Conservation (phyloP, 1,140 invertebrate genomes). For the Euwallacea fornicatus region DNA sequence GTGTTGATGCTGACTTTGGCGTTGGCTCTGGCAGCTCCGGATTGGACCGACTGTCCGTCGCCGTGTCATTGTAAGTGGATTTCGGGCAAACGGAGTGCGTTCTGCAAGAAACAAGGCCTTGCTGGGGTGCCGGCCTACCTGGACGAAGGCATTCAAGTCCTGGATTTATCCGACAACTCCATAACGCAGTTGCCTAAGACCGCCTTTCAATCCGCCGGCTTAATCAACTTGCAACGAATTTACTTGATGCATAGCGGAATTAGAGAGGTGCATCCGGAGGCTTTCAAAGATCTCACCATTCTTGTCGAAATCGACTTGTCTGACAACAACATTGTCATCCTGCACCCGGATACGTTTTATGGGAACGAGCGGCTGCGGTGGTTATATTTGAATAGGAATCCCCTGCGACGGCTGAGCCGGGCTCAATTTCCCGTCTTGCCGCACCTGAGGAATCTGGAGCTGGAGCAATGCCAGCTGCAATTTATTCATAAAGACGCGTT, state of each 20-base stretch:
- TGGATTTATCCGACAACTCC: conserved; percentile 79
- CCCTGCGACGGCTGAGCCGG: conserved; percentile 62
- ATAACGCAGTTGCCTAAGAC: conserved; percentile 76
- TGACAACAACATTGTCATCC: conserved; percentile 67
- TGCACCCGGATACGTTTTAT: conserved; percentile 72
- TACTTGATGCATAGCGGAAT: conserved; percentile 75
- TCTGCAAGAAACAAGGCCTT: conserved; percentile 75
- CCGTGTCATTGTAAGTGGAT: conserved; percentile 88
- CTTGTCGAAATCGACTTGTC: conserved; percentile 84
- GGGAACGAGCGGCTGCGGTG: conserved; percentile 73
- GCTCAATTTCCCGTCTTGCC: conserved; percentile 72
- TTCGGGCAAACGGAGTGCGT: conserved; percentile 82
- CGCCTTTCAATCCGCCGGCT: conserved; percentile 74
- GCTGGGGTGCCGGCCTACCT: conserved; percentile 72
- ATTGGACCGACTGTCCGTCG: conserved; percentile 80
- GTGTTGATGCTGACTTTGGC: conserved; percentile 47
- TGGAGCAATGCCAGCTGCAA: conserved; percentile 75
- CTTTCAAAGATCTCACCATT: conserved; percentile 84
- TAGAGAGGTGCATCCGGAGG: conserved; percentile 73
- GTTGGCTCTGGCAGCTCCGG: conserved; percentile 60
- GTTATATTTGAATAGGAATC: conserved; percentile 71
- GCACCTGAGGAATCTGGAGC: conserved; percentile 70
- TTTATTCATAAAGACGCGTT: conserved; percentile 73
- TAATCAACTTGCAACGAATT: conserved; percentile 82
- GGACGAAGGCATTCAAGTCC: conserved; percentile 81